These are phyloP conservation scores for Amazonetta brasiliensis DNA, from an alignment of 2,797 vertebrate species.

Conservation along the genomic window DNA sequence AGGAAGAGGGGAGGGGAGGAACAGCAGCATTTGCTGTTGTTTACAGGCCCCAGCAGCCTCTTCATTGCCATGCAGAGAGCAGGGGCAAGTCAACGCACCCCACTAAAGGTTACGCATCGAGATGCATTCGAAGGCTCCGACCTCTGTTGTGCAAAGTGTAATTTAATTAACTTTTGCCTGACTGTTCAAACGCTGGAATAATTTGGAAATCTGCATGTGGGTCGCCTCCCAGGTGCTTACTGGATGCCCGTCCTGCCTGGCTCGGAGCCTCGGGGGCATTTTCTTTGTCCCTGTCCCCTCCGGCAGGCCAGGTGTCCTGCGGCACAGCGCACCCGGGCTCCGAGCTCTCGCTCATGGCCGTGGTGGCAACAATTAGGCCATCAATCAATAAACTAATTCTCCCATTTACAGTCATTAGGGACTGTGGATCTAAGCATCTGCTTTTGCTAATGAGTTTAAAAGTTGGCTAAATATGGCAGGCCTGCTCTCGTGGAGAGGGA, in stretches of 20 bases:
- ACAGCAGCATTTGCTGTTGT: rapidly evolving
- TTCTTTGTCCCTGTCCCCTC: neutral
- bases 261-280: neutral
- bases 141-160: neutral
- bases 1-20: neutral
- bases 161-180: constrained; percentile 48
- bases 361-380: constrained; percentile 62
- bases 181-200: neutral
- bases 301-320: neutral
- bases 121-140: neutral
- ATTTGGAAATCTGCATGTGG: neutral
- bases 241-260: neutral
- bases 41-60: neutral
- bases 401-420: constrained; percentile 69
- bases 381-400: constrained; percentile 69
- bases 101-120: neutral
- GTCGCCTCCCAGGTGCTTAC: neutral
- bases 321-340: neutral
- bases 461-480: constrained; percentile 58
- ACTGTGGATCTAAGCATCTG: constrained; percentile 41
- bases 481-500: neutral
- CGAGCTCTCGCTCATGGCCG: constrained; percentile 1
- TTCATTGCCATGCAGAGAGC: neutral
- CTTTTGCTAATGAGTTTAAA: constrained; percentile 60
- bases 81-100: neutral